Percentiles rank a stretch among this genome's conserved stretches.
phyloP scores from a whole-genome alignment of 2,888 invertebrate species.

The Caenorhabditis virilis region DNA sequence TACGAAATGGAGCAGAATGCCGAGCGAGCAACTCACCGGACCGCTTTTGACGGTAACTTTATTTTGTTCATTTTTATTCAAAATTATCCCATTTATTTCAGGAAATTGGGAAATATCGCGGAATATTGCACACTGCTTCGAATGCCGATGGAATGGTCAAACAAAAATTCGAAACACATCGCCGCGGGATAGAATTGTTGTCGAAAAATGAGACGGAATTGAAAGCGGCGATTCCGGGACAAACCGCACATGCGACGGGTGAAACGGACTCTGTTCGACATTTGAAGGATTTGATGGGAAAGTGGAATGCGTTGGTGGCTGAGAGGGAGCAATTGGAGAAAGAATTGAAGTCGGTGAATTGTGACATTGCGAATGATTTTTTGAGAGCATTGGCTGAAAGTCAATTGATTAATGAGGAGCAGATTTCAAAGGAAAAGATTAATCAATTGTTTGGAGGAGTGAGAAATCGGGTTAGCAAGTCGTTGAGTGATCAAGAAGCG shows the following conservation, averaged over 20 bases:
- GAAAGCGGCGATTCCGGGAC: constrained; percentile 77
- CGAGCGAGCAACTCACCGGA: constrained; percentile 85
- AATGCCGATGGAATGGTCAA: constrained; percentile 81
- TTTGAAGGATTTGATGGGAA: constrained; percentile 79
- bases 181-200: constrained; percentile 81
- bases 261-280: constrained; percentile 74
- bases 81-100: constrained; percentile 19
- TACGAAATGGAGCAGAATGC: constrained; percentile 87
- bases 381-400: constrained; percentile 76
- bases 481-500: constrained; percentile 77
- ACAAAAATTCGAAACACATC: constrained; percentile 83
- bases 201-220: constrained; percentile 73
- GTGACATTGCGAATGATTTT: constrained; percentile 76
- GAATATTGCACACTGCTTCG: constrained; percentile 87
- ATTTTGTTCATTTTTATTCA: no score
- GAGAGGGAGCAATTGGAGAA: constrained; percentile 71
- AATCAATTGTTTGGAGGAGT: constrained; percentile 78
- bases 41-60: constrained; percentile 78
- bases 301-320: constrained; percentile 73
- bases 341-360: constrained; percentile 48
- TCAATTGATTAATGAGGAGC: constrained; percentile 54
- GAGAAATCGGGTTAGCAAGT: constrained; percentile 77
- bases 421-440: constrained; percentile 73
- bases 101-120: constrained; percentile 89
- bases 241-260: constrained; percentile 52